Evolutionary conservation across 2,797 vertebrate genomes (phyloP), one percentile per base, ranked within the genome.

Genomic region (Pseudochromis fuscus): DNA sequence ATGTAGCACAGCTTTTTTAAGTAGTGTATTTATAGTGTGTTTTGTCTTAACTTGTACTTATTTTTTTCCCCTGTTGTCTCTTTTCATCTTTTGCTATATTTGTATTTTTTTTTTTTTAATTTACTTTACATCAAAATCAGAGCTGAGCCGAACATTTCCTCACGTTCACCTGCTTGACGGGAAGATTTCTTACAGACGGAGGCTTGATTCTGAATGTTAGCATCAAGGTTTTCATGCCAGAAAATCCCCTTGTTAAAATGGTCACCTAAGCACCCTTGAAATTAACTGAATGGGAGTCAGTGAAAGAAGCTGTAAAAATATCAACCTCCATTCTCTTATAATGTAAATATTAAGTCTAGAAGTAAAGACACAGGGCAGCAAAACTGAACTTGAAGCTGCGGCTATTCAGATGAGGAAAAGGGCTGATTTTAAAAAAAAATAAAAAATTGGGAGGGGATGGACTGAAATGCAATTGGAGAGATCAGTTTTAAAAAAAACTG

Each of bases 21-120:
- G 83, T 83, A 85, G 88, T 86, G 40, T 92, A 92, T 93, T 92
- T 92, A 88, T 91, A 91, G 90, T 87, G 80, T 82, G 84, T 85
- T 90, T 91, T 88, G 83, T 87, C 79, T 89, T 66, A 85, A 90
- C 75, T 88, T 88, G 80, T 82, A 66, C 67, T 86, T 81, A 28
- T 79, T 82, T 83, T 72, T 78, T 79, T 16, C 27, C 52, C 37
- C 46, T 64, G 70, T 75, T 69, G 31, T 62, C 38, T 81, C 74
- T 69, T 90, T 90, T 90, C 67, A 86, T 91, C 83, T 87, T 81
- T 72, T 38, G n/a, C 53, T 63, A 23, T 71, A 56, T 49, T 74
- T 62, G 37, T 58, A 7, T 37, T 8, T 50, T 68, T 46, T 77
- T 75, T 55, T 82, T n/a, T n/a, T n/a, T n/a, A n/a, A n/a, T n/a